These are phyloP conservation scores for Albula glossodonta DNA, from an alignment of 2,113 vertebrate species.

Conservation along the genomic window DNA sequence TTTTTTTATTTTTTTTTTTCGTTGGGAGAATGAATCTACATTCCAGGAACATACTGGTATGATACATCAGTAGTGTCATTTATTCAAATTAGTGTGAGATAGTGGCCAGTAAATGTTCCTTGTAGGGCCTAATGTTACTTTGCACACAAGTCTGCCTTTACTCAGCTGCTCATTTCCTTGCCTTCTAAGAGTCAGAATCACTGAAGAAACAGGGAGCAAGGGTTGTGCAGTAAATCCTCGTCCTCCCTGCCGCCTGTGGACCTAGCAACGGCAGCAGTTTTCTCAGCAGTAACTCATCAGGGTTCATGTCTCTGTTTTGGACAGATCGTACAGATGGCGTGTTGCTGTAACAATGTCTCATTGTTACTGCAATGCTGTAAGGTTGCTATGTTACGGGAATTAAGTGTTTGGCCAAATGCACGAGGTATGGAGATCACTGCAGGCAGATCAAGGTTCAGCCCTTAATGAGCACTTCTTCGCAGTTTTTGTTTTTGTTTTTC, in stretches of 20 bases:
- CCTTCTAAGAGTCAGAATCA: background rate
- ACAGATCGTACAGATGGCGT: background rate
- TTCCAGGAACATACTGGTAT: background rate
- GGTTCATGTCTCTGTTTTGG: background rate
- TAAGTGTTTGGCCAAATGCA: background rate
- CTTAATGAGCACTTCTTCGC: background rate
- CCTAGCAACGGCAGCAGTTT: background rate
- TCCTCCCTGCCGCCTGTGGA: background rate
- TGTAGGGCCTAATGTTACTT: background rate
- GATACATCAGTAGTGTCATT: background rate
- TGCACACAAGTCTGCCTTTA: background rate
- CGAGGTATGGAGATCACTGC: background rate
- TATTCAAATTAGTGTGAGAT: background rate
- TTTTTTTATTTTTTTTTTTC: too few relatives aligned
- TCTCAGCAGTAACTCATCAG: background rate
- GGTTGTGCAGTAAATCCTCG: background rate
- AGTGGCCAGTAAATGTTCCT: background rate
- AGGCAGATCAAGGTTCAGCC: background rate
- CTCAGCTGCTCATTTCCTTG: background rate
- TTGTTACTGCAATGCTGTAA: background rate
- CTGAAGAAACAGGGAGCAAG: background rate
- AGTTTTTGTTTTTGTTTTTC: background rate
- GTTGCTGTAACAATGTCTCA: background rate
- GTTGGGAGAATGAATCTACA: background rate
- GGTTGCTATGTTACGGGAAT: background rate